phyloP scores from a whole-genome alignment of 2,888 invertebrate species.

The Pyrocoelia pectoralis region DNA sequence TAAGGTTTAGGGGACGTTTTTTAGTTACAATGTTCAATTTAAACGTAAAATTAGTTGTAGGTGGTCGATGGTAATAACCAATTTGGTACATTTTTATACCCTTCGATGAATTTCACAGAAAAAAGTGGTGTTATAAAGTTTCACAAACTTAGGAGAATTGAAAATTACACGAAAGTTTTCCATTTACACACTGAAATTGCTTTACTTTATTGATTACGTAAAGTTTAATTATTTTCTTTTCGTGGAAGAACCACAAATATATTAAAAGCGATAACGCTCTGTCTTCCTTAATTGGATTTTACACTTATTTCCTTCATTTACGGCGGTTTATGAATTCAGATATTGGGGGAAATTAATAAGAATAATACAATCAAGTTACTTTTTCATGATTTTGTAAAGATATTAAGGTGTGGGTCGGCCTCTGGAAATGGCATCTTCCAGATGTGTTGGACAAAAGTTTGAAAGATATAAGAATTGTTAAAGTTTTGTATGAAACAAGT shows the following conservation, averaged over 20 bases:
- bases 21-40: background rate
- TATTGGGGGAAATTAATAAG: conserved; percentile 12
- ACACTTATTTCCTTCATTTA: background rate
- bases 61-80: background rate
- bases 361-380: too few species aligned
- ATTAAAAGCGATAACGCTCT: conserved; percentile 14
- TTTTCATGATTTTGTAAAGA: conserved; percentile 20
- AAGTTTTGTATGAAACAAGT: conserved; percentile 38
- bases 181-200: conserved; percentile 14
- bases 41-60: background rate
- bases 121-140: too few species aligned
- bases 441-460: conserved; percentile 24
- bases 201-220: conserved; percentile 17
- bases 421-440: conserved; percentile 25
- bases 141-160: conserved; percentile 1
- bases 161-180: conserved; percentile 3
- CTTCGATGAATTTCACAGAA: too few species aligned
- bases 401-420: conserved; percentile 12
- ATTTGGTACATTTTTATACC: too few species aligned
- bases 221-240: conserved; percentile 28
- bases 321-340: background rate
- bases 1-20: background rate
- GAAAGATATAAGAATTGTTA: conserved; percentile 23
- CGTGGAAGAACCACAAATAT: conserved; percentile 15
- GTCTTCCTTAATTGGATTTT: conserved; percentile 9